These are phyloP conservation scores for Drosophila watanabei DNA, from an alignment of 1,140 invertebrate genomes.

Conservation along the genomic window DNA sequence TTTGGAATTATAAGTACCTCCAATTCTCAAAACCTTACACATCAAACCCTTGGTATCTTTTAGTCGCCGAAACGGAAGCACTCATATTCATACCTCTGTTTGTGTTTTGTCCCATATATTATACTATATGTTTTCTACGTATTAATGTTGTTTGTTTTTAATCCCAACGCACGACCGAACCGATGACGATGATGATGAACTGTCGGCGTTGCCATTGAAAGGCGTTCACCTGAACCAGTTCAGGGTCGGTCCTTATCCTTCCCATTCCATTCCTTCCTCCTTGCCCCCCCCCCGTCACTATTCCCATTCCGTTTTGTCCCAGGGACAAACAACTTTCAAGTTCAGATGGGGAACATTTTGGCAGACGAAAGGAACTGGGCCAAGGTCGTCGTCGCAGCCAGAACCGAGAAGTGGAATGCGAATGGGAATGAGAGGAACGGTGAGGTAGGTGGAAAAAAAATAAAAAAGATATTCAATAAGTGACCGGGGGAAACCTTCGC, in stretches of 20 bases:
- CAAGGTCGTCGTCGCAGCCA: conserved; percentile 64
- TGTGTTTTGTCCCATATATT: conserved; percentile 45
- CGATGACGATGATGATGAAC: conserved; percentile 43
- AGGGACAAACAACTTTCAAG: conserved; percentile 80
- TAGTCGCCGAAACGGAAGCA: conserved; percentile 20
- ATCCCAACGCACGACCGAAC: conserved; percentile 23
- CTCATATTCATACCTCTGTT: conserved; percentile 33
- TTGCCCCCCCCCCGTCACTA: neutral
- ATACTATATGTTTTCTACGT: conserved; percentile 40
- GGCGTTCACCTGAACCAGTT: conserved; percentile 71
- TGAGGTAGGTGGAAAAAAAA: conserved; percentile 8
- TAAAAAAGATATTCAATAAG: conserved; percentile 1
- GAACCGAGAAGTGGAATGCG: conserved; percentile 48
- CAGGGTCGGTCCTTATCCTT: conserved; percentile 60
- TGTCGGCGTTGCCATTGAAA: conserved; percentile 53
- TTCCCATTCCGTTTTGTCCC: conserved; percentile 37
- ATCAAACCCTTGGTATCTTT: conserved; percentile 22
- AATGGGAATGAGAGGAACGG: conserved; percentile 30
- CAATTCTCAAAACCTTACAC: neutral
- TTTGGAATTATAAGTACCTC: neutral
- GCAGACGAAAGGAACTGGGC: conserved; percentile 72
- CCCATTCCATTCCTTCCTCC: conserved; percentile 7
- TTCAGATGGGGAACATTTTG: conserved; percentile 69
- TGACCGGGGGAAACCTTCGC: conserved; percentile 42
- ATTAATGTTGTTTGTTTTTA: conserved; percentile 52